Conservation (phyloP, 2,888 invertebrate species). For the Platycnemis pennipes region DNA sequence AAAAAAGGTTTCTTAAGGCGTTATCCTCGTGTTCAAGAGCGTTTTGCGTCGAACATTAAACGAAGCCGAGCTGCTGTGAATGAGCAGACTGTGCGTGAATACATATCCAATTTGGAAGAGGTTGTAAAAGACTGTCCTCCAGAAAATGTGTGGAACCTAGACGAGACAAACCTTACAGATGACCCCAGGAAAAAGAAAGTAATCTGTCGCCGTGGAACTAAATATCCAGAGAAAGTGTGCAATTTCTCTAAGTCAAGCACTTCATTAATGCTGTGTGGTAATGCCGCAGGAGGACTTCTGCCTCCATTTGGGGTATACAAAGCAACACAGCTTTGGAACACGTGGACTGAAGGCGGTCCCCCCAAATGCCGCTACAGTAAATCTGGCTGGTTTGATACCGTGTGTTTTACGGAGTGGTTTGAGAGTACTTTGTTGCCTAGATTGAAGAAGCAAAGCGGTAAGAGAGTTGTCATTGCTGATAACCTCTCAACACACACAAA, state of each 20-base stretch:
- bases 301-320: slow-evolving; percentile 3
- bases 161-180: slow-evolving; percentile 72
- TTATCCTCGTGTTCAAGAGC: neutral
- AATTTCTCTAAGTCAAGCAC: neutral
- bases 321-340: neutral
- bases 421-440: neutral
- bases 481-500: slow-evolving; percentile 76
- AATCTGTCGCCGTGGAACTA: neutral
- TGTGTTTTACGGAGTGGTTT: neutral
- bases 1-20: slow-evolving; percentile 5
- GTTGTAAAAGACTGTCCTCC: slow-evolving; percentile 48
- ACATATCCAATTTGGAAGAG: slow-evolving; percentile 67
- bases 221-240: slow-evolving; percentile 70
- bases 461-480: slow-evolving; percentile 76
- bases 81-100: slow-evolving; percentile 37
- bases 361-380: neutral
- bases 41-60: slow-evolving; percentile 1
- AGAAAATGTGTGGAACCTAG: slow-evolving; percentile 74
- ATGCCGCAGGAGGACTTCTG: neutral
- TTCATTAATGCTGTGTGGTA: neutral
- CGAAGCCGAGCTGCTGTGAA: slow-evolving; percentile 45
- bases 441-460: slow-evolving; percentile 1
- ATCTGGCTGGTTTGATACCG: neutral
- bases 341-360: neutral
- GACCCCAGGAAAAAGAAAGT: slow-evolving; percentile 71